Evolutionary conservation across 2,113 vertebrate species (phyloP).

Genomic region (Sceloporus tristichus): DNA sequence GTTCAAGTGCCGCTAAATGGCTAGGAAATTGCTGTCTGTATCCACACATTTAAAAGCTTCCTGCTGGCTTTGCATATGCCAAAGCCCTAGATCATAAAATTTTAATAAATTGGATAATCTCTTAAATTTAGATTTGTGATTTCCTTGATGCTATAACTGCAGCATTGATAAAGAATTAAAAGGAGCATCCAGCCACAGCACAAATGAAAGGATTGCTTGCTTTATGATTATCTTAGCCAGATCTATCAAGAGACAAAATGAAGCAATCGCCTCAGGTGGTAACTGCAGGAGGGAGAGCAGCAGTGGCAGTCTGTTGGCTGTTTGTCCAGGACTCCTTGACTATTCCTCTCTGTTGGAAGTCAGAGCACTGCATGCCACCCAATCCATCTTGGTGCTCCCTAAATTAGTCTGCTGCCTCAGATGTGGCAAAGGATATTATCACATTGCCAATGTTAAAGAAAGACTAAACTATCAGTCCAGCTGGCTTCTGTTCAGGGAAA

Average conservation of each 20-base stretch:
- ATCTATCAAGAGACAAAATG: too few relatives aligned
- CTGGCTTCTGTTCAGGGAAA: background rate
- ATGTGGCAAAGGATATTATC: too few relatives aligned
- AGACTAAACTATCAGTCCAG: background rate
- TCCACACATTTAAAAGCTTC: conserved; percentile 27
- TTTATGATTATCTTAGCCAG: background rate
- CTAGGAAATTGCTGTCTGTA: conserved; percentile 53
- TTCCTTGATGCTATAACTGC: conserved; percentile 9
- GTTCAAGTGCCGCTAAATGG: conserved; percentile 41
- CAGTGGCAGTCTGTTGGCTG: too few relatives aligned
- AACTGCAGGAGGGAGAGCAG: background rate
- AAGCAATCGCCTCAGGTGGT: too few relatives aligned
- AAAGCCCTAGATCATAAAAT: conserved; percentile 49
- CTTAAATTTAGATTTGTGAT: conserved; percentile 36
- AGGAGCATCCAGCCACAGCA: background rate
- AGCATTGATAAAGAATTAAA: background rate
- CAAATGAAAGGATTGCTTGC: background rate
- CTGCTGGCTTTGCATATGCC: conserved; percentile 31
- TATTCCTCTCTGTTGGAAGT: too few relatives aligned
- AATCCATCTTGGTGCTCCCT: too few relatives aligned
- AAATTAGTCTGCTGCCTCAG: too few relatives aligned
- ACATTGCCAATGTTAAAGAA: background rate
- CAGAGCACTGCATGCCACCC: too few relatives aligned
- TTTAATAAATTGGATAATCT: conserved; percentile 58
- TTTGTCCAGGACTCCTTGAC: too few relatives aligned